Evolutionary conservation across 2,888 invertebrate species (phyloP).

Genomic region (Troides aeacus): DNA sequence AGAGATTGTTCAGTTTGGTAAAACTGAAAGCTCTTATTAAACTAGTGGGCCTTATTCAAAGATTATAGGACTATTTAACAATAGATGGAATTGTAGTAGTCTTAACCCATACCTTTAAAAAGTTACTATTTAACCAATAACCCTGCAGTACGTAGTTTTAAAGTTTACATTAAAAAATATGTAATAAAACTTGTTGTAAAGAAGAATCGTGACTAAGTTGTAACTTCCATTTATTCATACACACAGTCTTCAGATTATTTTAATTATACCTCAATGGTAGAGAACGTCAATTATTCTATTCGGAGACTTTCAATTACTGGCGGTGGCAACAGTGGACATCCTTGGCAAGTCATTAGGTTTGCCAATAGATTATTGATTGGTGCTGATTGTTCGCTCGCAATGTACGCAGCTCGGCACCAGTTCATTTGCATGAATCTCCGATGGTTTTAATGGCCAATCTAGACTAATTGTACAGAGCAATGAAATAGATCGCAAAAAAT

Average conservation of each 20-base stretch:
- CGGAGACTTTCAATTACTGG: slow-evolving; percentile 62
- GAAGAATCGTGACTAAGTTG: background rate
- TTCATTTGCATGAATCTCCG: slow-evolving; percentile 75
- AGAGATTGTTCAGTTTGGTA: too few relatives aligned
- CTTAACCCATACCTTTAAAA: too few relatives aligned
- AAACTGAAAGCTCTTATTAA: too few relatives aligned
- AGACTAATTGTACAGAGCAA: slow-evolving; percentile 65
- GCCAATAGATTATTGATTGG: slow-evolving; percentile 80
- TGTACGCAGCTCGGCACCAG: slow-evolving; percentile 47
- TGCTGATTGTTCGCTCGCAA: slow-evolving; percentile 70
- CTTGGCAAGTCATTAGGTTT: slow-evolving; percentile 75
- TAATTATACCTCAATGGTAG: slow-evolving; percentile 70
- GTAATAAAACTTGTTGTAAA: too few relatives aligned
- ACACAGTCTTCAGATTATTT: slow-evolving; percentile 43
- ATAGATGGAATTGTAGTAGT: too few relatives aligned
- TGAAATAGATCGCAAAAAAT: slow-evolving; percentile 6
- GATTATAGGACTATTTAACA: too few relatives aligned
- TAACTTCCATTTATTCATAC: background rate
- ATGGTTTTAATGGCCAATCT: slow-evolving; percentile 66
- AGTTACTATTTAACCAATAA: too few relatives aligned
- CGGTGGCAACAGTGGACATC: slow-evolving; percentile 59
- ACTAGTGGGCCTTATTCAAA: too few relatives aligned
- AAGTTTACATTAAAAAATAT: too few relatives aligned
- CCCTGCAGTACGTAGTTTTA: too few relatives aligned
- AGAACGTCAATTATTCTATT: slow-evolving; percentile 62